Conservation (phyloP, 2,113 vertebrate species). For the Stegastes partitus region DNA sequence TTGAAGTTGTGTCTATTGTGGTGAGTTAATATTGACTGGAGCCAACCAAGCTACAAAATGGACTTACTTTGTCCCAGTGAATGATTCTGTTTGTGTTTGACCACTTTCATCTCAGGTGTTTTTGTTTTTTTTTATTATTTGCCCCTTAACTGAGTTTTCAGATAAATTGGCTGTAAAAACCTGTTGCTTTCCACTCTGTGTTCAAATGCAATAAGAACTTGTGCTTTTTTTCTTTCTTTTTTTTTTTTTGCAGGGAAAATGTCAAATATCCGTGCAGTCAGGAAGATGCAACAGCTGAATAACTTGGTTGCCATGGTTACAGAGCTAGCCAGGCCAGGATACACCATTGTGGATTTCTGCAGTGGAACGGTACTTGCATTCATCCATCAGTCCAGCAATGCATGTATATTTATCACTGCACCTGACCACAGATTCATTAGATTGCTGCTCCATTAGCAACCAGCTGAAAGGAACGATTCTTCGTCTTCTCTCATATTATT, state of each 20-base stretch:
- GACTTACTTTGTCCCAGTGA: not conserved
- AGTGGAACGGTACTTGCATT: constrained; percentile 91
- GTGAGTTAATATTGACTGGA: not conserved
- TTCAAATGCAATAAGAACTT: constrained; percentile 2
- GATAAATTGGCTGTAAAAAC: not conserved
- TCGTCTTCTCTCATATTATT: not conserved
- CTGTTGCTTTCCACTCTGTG: constrained; percentile 3
- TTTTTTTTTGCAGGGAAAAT: constrained; percentile 89
- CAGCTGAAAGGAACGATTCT: constrained; percentile 15
- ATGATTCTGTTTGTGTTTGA: constrained; percentile 22
- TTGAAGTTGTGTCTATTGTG: not conserved
- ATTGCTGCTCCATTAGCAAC: constrained; percentile 34
- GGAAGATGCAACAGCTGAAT: constrained; percentile 96
- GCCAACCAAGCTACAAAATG: constrained; percentile 1
- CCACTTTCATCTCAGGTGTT: not conserved
- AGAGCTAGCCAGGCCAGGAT: constrained; percentile 87
- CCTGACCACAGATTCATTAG: constrained; percentile 22
- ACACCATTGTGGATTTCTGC: constrained; percentile 96
- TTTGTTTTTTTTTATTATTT: constrained; percentile 9
- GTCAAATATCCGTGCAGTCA: constrained; percentile 90
- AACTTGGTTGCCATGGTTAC: constrained; percentile 92
- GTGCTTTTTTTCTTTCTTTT: not conserved
- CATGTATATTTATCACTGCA: constrained; percentile 33
- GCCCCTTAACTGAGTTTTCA: not conserved
- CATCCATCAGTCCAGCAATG: constrained; percentile 21